Conservation (phyloP, 2,888 invertebrate genomes). For the Lasioglossum villosulum region DNA sequence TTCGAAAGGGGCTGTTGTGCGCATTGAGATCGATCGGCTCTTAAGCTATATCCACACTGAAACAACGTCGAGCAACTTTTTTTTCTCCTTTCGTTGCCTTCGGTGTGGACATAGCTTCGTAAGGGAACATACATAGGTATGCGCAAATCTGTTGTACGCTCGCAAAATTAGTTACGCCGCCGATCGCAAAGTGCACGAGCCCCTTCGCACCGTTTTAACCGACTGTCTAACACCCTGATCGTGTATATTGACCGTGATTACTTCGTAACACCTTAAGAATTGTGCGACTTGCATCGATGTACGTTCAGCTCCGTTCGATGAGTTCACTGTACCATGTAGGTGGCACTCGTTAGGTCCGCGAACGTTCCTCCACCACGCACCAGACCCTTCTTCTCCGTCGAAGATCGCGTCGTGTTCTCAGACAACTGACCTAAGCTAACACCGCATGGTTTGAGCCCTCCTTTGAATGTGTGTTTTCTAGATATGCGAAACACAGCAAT, state of each 20-base stretch:
- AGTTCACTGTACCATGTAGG: conserved; percentile 21
- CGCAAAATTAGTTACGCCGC: background rate
- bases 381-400: conserved; percentile 16
- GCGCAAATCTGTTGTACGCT: background rate
- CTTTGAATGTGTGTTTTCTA: conserved; percentile 85
- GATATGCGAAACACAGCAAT: conserved; percentile 99
- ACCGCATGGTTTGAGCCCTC: conserved; percentile 83
- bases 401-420: conserved; percentile 14
- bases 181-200: background rate
- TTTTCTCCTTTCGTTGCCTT: background rate
- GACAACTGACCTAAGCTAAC: conserved; percentile 71
- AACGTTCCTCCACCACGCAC: conserved; percentile 14
- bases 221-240: conserved; percentile 59
- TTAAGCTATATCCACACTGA: background rate
- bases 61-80: background rate
- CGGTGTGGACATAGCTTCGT: background rate
- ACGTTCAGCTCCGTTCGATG: conserved; percentile 10
- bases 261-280: conserved; percentile 22
- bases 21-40: background rate
- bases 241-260: conserved; percentile 53
- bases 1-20: conserved; percentile 21
- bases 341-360: conserved; percentile 23
- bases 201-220: conserved; percentile 32
- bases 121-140: background rate
- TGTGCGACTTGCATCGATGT: background rate